These are phyloP conservation scores for Cyclophora punctaria DNA, from an alignment of 2,888 invertebrate species.

Conservation along the genomic window DNA sequence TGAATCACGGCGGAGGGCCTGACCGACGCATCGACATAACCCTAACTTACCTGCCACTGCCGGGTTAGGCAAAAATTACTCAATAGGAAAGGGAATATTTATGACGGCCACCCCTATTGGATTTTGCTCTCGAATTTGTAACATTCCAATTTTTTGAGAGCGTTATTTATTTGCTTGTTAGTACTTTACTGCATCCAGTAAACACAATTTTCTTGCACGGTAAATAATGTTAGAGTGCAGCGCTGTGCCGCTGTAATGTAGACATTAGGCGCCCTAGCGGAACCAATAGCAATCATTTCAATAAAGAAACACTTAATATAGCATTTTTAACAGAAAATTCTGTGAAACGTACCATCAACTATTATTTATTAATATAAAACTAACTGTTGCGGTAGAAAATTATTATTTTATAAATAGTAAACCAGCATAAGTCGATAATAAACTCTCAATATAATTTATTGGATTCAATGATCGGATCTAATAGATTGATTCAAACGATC, in stretches of 20 bases:
- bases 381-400: too few relatives aligned
- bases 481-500: conserved; percentile 23
- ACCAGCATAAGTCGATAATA: too few relatives aligned
- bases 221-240: too few relatives aligned
- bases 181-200: conserved; percentile 2
- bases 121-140: not conserved
- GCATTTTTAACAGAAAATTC: too few relatives aligned
- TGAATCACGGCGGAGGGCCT: conserved; percentile 14
- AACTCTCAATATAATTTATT: conserved; percentile 16
- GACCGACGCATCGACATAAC: conserved; percentile 4
- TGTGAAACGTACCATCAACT: too few relatives aligned
- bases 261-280: too few relatives aligned
- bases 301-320: not conserved
- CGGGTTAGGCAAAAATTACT: conserved; percentile 13
- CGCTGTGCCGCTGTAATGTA: too few relatives aligned
- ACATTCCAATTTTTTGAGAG: conserved; percentile 4
- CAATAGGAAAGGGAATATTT: conserved; percentile 10
- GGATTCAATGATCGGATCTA: conserved; percentile 13
- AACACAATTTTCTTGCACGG: conserved; percentile 1
- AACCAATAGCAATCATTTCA: not conserved
- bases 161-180: too few relatives aligned
- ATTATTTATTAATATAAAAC: too few relatives aligned
- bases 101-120: conserved; percentile 11
- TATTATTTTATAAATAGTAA: too few relatives aligned
- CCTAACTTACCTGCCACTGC: not conserved